These are phyloP conservation scores for Spheniscus humboldti DNA, from an alignment of 2,797 vertebrate genomes.

Conservation along the genomic window DNA sequence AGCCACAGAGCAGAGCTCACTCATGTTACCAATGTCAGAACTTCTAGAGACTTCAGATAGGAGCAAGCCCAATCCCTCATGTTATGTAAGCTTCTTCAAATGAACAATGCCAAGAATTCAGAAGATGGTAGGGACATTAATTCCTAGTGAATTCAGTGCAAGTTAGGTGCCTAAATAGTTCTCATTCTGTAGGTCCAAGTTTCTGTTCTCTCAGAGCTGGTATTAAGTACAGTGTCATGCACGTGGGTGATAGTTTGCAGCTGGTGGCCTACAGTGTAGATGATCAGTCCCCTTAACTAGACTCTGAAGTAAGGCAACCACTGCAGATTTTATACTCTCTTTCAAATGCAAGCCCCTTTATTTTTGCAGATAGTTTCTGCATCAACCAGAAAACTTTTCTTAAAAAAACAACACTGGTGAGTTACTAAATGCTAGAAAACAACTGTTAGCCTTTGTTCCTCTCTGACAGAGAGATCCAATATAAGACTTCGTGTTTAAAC, in stretches of 20 bases:
- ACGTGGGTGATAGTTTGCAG: neutral
- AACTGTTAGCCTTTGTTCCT: neutral
- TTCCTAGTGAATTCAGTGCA: neutral
- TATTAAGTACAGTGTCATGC: neutral
- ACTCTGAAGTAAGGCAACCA: neutral
- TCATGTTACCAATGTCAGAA: neutral
- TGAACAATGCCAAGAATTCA: neutral
- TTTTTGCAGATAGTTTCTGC: neutral
- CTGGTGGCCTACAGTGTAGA: neutral
- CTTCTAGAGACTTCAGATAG: neutral
- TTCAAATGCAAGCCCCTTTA: neutral
- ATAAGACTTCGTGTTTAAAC: neutral
- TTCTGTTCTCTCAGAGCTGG: neutral
- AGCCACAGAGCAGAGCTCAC: neutral
- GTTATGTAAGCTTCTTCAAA: neutral
- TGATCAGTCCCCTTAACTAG: neutral
- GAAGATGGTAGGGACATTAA: neutral
- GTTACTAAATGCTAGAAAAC: neutral
- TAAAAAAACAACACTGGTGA: neutral
- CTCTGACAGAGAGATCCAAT: neutral
- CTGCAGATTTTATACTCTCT: neutral
- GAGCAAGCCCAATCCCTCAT: neutral
- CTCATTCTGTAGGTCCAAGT: neutral
- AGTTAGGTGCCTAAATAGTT: neutral
- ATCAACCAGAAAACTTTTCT: neutral